A percentile compares a stretch with the other conserved stretches of the same genome.
Conservation (phyloP, 2,113 vertebrate species). For the Salvelinus sp. region DNA sequence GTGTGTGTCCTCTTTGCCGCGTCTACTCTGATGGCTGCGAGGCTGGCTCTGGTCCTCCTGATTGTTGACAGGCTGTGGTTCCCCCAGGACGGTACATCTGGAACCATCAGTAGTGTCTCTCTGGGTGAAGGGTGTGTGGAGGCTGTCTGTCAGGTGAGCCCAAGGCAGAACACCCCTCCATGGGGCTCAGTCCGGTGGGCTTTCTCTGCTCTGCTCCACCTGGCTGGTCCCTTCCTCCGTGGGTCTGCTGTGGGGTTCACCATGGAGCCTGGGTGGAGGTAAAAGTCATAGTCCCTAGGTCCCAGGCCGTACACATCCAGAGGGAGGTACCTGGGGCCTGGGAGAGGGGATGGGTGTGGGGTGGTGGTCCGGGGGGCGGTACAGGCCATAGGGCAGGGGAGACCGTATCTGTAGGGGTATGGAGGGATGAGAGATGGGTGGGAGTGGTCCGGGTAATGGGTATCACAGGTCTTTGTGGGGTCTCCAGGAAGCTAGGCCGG, state of each 20-base stretch:
- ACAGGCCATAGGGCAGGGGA: conserved; percentile 79
- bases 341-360: conserved; percentile 38
- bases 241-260: conserved; percentile 66
- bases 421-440: conserved; percentile 69
- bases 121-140: conserved; percentile 79
- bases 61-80: conserved; percentile 61
- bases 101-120: conserved; percentile 64
- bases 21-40: conserved; percentile 61
- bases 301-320: conserved; percentile 73
- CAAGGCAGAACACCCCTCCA: conserved; percentile 84
- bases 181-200: conserved; percentile 85
- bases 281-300: conserved; percentile 65
- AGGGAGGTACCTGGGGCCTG: conserved; percentile 52
- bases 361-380: conserved; percentile 73
- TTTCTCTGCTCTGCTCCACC: conserved; percentile 69
- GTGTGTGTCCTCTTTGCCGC: conserved; percentile 53
- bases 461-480: conserved; percentile 80
- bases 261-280: conserved; percentile 66
- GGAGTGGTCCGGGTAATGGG: conserved; percentile 75
- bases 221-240: conserved; percentile 46
- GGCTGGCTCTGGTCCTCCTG: conserved; percentile 44
- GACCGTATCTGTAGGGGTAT: conserved; percentile 81
- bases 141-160: conserved; percentile 91
- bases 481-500: conserved; percentile 75
- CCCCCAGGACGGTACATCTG: conserved; percentile 24